Conservation (phyloP, 2,888 invertebrate genomes). For the Tipula vernalis region DNA sequence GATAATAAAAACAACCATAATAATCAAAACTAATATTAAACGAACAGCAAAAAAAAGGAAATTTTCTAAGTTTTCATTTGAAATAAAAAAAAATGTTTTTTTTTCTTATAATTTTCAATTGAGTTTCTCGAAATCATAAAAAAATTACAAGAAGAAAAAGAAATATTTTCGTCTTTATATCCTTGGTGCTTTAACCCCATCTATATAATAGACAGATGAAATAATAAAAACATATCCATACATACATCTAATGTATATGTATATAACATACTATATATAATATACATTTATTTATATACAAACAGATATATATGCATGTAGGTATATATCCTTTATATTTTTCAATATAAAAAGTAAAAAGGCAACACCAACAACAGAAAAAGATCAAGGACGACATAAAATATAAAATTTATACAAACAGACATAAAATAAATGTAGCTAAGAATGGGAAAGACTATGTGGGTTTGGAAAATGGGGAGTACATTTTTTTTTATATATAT, state of each 20-base stretch:
- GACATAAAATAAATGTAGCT: background rate
- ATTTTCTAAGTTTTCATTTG: background rate
- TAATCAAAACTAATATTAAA: background rate
- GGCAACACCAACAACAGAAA: background rate
- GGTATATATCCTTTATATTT: background rate
- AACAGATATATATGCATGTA: background rate
- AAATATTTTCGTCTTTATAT: background rate
- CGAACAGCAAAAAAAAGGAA: background rate
- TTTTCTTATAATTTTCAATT: background rate
- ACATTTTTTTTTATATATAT: background rate
- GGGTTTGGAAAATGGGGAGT: background rate
- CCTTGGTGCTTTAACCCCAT: constrained; percentile 4
- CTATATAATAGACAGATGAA: background rate
- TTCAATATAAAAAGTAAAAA: background rate
- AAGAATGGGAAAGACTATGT: background rate
- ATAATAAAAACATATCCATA: background rate
- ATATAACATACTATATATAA: background rate
- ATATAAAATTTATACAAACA: background rate
- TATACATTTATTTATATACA: background rate
- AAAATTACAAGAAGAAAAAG: background rate
- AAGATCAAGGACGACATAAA: background rate
- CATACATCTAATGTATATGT: background rate
- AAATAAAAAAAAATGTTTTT: background rate
- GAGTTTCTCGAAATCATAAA: background rate
- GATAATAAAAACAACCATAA: background rate